phyloP scores from a whole-genome alignment of 2,888 invertebrate genomes.

The Eulithis testata region DNA sequence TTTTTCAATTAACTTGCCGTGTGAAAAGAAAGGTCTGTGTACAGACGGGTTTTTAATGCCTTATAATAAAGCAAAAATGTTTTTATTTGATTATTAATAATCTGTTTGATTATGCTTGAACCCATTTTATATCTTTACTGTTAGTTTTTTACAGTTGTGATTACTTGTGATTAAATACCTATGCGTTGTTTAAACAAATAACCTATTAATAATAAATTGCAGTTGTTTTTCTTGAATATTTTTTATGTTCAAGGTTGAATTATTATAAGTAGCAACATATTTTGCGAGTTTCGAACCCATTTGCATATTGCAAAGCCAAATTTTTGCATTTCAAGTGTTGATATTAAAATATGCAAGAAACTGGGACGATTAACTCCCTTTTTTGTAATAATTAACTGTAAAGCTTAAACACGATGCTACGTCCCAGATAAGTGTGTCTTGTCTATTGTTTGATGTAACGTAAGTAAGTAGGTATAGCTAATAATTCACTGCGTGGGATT shows the following conservation, averaged over 20 bases:
- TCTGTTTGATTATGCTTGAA: background rate
- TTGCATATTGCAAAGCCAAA: no score
- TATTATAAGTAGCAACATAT: background rate
- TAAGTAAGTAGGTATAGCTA: background rate
- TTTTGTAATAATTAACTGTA: constrained; percentile 6
- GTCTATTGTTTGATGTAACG: constrained; percentile 13
- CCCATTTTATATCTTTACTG: no score
- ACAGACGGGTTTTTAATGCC: background rate
- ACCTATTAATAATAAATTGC: background rate
- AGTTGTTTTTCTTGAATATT: background rate
- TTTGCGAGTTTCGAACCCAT: background rate
- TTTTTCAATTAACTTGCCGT: constrained; percentile 33
- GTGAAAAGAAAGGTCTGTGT: constrained; percentile 16
- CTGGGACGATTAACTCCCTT: background rate
- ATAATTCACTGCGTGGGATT: constrained; percentile 1
- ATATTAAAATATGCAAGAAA: no score
- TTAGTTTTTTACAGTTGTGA: no score
- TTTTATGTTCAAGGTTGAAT: background rate
- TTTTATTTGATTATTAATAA: constrained; percentile 8
- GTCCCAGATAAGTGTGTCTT: background rate
- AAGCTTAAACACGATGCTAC: background rate
- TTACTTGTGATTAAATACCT: no score
- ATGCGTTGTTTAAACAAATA: no score
- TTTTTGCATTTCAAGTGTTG: no score
- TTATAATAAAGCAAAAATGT: no score